Base-by-base conservation (phyloP, 2,888 invertebrate genomes). In the Cheilosia impressa region DNA sequence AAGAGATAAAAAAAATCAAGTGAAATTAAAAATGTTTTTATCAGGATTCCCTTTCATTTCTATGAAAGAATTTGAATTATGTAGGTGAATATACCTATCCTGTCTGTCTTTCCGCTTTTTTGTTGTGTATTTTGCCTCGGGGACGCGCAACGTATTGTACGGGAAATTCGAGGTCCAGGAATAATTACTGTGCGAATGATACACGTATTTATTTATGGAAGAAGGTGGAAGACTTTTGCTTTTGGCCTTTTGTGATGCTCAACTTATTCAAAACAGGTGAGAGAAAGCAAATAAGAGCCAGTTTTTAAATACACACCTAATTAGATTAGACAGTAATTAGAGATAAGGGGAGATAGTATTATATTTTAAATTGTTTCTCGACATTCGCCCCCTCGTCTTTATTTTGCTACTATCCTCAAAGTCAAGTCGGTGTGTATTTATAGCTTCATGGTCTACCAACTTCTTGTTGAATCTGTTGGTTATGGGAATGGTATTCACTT, bases 11-110 rank as follows among this genome's bases (percentile, higher is more conserved):
- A 31, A 31, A 31, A 31, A 50, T 17, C 22, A 24, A 41, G 24
- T 47, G 31, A 22, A 72, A 72, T 47, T 50, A 60, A 62, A 72
- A 53, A 47, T 47, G 45, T 47, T 47, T 47, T 47, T 9, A 4
- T 17, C 17, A 47, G 9, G 38, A 19, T 17, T 47, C 45, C 17
- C 9, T 17, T 9, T 45, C 45, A 15, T 45, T 45, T 47, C 15
- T 9, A 17, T 43, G 4, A n/a, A 31, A 17, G 43, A 53, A 66
- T 53, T 66, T 31, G 19, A 17, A 53, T 41, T 53, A 31, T 47
- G 34, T 34, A 17, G 19, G 24, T 24, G 24, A 5, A 6, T 27
- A 31, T 63, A 50, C 22, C 17, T 34, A 10, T 50, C 5, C 15
- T 50, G 17, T 50, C 19, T 50, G 24, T 22, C 13, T 38, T 38